phyloP scores from a whole-genome alignment of 2,888 invertebrate species.

The Gisinianus flammeolus region DNA sequence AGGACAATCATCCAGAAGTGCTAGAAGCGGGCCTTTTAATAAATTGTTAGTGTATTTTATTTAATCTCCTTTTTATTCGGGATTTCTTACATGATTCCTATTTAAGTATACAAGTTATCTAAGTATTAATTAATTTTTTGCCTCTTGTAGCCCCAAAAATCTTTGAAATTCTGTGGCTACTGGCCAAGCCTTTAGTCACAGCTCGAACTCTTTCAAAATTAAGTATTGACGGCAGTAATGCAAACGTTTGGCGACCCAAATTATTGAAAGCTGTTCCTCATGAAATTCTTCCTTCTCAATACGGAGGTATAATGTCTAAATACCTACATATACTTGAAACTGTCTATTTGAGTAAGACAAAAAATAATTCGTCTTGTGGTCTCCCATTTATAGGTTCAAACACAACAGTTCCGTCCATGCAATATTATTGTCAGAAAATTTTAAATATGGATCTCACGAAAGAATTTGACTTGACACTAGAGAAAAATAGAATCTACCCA shows the following conservation, averaged over 20 bases:
- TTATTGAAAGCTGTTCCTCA: background rate
- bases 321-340: background rate
- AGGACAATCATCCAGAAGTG: conserved; percentile 36
- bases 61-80: too few species aligned
- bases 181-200: conserved; percentile 28
- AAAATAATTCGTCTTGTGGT: background rate
- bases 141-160: conserved; percentile 27
- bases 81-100: too few species aligned
- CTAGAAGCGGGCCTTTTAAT: background rate
- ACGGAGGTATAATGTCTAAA: conserved; percentile 28
- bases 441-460: background rate
- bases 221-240: conserved; percentile 18
- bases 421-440: background rate
- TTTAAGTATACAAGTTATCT: too few species aligned
- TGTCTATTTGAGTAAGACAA: background rate
- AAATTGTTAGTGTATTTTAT: too few species aligned
- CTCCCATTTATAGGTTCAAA: too few species aligned
- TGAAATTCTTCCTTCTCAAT: conserved; percentile 20
- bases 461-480: background rate
- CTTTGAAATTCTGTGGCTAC: conserved; percentile 25
- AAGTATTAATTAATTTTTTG: background rate
- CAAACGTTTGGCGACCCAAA: conserved; percentile 10
- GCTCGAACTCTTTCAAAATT: conserved; percentile 28
- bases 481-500: background rate
- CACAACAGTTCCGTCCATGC: background rate